A percentile compares a stretch with the other conserved stretches of the same genome.
Evolutionary conservation across 1,140 invertebrate genomes (phyloP).

Genomic region (Drosophila ohnishii): DNA sequence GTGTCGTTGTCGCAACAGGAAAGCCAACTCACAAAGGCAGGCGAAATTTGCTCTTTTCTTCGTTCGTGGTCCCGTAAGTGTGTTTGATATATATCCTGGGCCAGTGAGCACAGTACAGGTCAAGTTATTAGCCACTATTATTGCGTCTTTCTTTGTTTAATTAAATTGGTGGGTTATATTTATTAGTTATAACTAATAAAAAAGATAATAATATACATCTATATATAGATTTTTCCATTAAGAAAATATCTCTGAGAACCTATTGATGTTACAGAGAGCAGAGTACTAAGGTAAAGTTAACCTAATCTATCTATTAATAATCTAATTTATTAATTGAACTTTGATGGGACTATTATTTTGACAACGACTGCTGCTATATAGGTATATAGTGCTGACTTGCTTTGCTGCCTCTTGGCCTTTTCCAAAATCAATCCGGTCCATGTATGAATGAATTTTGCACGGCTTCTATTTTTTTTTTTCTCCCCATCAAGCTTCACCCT

Average conservation of each 20-base stretch:
- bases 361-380: constrained; percentile 6
- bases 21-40: constrained; percentile 67
- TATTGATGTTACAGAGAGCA: too few species aligned
- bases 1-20: constrained; percentile 73
- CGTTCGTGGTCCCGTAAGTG: constrained; percentile 24
- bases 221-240: too few species aligned
- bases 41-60: constrained; percentile 60
- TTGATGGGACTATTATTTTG: neutral
- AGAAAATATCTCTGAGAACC: too few species aligned
- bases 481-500: constrained; percentile 10
- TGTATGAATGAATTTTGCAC: constrained; percentile 74
- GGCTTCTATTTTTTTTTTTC: constrained; percentile 74
- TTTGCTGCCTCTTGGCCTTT: constrained; percentile 52
- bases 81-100: constrained; percentile 41
- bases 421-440: constrained; percentile 64
- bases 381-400: constrained; percentile 24
- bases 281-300: too few species aligned
- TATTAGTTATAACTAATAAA: too few species aligned
- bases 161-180: too few species aligned
- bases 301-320: too few species aligned
- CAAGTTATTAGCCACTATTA: too few species aligned
- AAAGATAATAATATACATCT: too few species aligned
- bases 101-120: neutral
- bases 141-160: too few species aligned
- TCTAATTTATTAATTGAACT: too few species aligned